Evolutionary conservation across 2,888 invertebrate species (phyloP), one percentile per base, ranked within the genome.

Genomic region (Stenoptilia bipunctidactyla): DNA sequence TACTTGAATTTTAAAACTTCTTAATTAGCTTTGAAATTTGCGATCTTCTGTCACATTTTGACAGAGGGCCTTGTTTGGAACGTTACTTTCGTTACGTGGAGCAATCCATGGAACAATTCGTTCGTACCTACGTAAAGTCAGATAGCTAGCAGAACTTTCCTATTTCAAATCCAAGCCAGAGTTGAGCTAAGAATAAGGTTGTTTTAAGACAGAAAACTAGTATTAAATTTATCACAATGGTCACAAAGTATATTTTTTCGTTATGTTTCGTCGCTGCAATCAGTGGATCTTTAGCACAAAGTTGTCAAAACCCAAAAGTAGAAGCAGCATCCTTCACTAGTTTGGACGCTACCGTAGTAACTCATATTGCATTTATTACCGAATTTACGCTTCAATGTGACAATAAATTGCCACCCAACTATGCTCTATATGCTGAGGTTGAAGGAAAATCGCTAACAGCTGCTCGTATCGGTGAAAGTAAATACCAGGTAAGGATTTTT

Each of bases 321-420:
- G 86, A 88, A 42, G 89, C 93, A n/a, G 88, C 88, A 39, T 89
- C 92, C 0, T 97, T 96, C 73, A 95, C 96, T 36, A 97, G 97
- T 13, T 88, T 91, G 68, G 98, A 98, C 84, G 95, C 94, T 0
- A 94, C 96, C 37, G 89, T 97, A 45, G 90, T 98, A 9, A 91
- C 92, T 48, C 92, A 89, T 65, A 93, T 97, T 51, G 97, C 96
- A 0, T 95, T 94, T 72, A 92, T 98, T 55, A 90, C 93, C 10
- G 96, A 97, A 73, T 97, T 98, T 76, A 86, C 90, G 8, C 79
- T 98, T 34, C 90, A 91, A 61, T 98, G 98, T 63, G 87, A 86
- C 50, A 89, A 90, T 50, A 77, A 84, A 2, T 52, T 85, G 52
- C 80, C 85, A 42, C 88, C 87, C 46, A 88, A 87, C 62, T 87